Percentiles rank a stretch among this genome's conserved stretches.
phyloP scores from a whole-genome alignment of 2,888 invertebrate genomes.

The Spilosoma lubricipeda region DNA sequence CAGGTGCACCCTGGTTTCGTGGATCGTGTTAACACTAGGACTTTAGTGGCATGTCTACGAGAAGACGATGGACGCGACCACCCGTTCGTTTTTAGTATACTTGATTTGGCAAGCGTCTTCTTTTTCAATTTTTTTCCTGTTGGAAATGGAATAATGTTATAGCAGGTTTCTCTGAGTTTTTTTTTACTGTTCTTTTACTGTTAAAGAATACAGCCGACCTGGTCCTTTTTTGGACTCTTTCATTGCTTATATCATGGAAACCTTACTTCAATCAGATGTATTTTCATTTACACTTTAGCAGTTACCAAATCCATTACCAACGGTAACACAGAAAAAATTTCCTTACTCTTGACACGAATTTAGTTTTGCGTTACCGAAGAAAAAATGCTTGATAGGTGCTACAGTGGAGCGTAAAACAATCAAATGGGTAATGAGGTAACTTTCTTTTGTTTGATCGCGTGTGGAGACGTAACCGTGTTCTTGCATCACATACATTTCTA shows the following conservation, averaged over 20 bases:
- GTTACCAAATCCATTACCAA: neutral
- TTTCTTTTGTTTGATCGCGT: slow-evolving; percentile 46
- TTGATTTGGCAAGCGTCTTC: neutral
- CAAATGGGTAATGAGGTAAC: slow-evolving; percentile 31
- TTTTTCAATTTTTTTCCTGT: neutral
- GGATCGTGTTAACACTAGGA: slow-evolving; percentile 63
- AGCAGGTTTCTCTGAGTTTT: neutral
- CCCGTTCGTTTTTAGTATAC: neutral
- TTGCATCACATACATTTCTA: slow-evolving; percentile 33
- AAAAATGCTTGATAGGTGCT: neutral
- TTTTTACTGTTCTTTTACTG: too few species aligned
- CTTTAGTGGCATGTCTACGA: slow-evolving; percentile 63
- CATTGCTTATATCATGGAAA: too few species aligned
- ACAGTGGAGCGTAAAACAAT: slow-evolving; percentile 23
- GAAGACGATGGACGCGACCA: slow-evolving; percentile 26
- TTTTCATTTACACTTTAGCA: neutral
- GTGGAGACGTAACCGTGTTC: slow-evolving; percentile 22
- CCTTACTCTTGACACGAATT: neutral
- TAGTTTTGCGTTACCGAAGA: neutral
- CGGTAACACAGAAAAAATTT: neutral
- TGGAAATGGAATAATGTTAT: neutral
- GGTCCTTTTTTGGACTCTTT: too few species aligned
- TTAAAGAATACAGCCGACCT: too few species aligned
- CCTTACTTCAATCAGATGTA: too few species aligned
- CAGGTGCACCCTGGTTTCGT: slow-evolving; percentile 68